These are phyloP conservation scores for Enteromius argenteus DNA, from an alignment of 2,797 vertebrate species.

Conservation along the genomic window DNA sequence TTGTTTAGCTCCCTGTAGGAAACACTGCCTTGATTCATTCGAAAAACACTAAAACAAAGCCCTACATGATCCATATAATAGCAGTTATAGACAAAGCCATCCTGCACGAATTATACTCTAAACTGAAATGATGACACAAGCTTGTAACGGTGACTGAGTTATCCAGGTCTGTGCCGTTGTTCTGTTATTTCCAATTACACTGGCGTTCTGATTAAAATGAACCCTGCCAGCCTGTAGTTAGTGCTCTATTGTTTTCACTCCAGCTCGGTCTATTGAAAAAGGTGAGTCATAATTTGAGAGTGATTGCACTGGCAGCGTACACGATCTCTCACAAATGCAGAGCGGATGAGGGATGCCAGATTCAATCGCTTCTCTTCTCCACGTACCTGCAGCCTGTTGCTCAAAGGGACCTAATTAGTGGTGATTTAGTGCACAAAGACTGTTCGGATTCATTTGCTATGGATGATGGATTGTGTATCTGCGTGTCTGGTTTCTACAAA, in stretches of 20 bases:
- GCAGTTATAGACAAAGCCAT: neutral
- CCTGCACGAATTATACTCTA: slow-evolving; percentile 11
- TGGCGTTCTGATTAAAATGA: slow-evolving; percentile 36
- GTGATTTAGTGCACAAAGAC: slow-evolving; percentile 51
- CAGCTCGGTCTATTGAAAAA: slow-evolving; percentile 41
- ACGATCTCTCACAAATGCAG: slow-evolving; percentile 43
- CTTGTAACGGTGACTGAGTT: neutral
- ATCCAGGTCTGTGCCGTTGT: slow-evolving; percentile 1
- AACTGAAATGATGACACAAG: slow-evolving; percentile 10
- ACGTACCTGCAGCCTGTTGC: slow-evolving; percentile 49
- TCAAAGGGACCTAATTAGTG: slow-evolving; percentile 54
- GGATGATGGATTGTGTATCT: slow-evolving; percentile 41
- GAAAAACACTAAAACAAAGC: neutral
- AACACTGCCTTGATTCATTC: neutral
- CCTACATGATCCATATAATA: neutral
- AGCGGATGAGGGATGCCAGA: slow-evolving; percentile 49
- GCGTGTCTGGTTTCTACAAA: slow-evolving; percentile 36
- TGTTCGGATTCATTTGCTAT: slow-evolving; percentile 32
- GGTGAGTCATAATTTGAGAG: slow-evolving; percentile 43
- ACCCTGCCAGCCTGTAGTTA: slow-evolving; percentile 36
- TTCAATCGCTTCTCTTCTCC: slow-evolving; percentile 49
- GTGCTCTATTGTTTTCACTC: slow-evolving; percentile 39
- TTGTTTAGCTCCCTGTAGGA: neutral
- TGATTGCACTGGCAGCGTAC: slow-evolving; percentile 45
- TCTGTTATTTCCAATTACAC: slow-evolving; percentile 14